A percentile compares a stretch with the other conserved stretches of the same genome.
Conservation (phyloP, 2,113 vertebrate species). For the Lagopus leucura region DNA sequence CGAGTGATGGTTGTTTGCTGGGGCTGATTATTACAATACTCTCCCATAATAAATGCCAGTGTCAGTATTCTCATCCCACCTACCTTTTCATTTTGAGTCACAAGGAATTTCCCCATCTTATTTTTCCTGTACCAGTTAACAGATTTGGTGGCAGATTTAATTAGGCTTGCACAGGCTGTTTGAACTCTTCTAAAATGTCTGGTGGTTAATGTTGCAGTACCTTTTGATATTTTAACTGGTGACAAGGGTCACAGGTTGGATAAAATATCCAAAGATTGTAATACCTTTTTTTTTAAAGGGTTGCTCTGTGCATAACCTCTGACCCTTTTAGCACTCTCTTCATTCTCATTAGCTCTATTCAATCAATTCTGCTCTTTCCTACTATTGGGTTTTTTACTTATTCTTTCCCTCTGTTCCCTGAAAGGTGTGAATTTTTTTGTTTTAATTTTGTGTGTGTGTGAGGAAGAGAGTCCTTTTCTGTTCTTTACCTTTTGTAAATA, state of each 20-base stretch:
- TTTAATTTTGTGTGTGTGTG: not conserved
- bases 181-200: slow-evolving; percentile 32
- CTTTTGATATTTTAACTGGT: slow-evolving; percentile 44
- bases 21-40: slow-evolving; percentile 2
- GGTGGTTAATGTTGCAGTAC: slow-evolving; percentile 31
- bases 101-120: slow-evolving; percentile 6
- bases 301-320: not conserved
- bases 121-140: not conserved
- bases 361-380: not conserved
- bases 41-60: not conserved
- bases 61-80: slow-evolving; percentile 3
- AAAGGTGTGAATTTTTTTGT: not conserved
- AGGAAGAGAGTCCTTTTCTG: not conserved
- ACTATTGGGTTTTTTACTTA: not conserved
- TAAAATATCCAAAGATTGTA: slow-evolving; percentile 23
- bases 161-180: slow-evolving; percentile 6
- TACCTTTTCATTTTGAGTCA: slow-evolving; percentile 20
- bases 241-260: slow-evolving; percentile 14
- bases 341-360: not conserved
- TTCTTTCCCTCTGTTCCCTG: not conserved
- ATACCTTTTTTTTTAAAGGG: slow-evolving; percentile 2
- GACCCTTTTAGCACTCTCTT: not conserved
- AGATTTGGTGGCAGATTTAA: slow-evolving; percentile 37
- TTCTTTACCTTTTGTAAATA: not conserved
- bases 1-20: slow-evolving; percentile 15